Base-by-base conservation (phyloP, 2,113 vertebrate genomes). In the Notechis scutatus region DNA sequence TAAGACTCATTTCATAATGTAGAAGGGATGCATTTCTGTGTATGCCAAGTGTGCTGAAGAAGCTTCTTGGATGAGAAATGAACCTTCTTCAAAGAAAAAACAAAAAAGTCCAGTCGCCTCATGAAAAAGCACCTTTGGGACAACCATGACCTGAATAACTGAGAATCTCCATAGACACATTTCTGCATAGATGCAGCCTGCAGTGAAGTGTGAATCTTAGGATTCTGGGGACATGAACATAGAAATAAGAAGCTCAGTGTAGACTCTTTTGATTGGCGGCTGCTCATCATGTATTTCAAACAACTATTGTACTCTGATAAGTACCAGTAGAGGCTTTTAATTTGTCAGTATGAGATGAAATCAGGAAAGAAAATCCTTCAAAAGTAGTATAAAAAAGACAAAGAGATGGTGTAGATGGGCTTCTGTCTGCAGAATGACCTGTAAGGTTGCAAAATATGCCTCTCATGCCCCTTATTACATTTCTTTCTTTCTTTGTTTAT, bases 171-270 rank as follows among this genome's bases (percentile, higher is more conserved):
- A 57, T 23, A 57, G 20, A 57, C 20, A 57, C 56, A 57, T 57
- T 45, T 86, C 14, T n/a, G 5, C 12, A 5, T 4, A 61, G 42
- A 87, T 59, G 29, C 29, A 47, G 18, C 47, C 50, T 12, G 4
- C 39, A 55, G 87, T 50, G 89, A 7, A 55, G 47, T 21, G 12
- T 12, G 81, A 91, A 7, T 96, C 91, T 95, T 94, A 97, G 94
- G 93, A 90, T 97, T 96, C 93, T 5, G 95, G 95, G 94, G 95
- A 85, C 55, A 96, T 96, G 96, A 97, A 96, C 97, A 96, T 96
- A 96, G 96, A 97, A 97, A 97, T 97, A 97, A 89, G 94, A 96
- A 97, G 96, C 95, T 97, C 97, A 97, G 95, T 95, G 94, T 92
- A 93, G 86, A 96, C 0, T 94, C 92, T n/a, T 6, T 95, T 95